Evolutionary conservation across 2,113 vertebrate genomes (phyloP).

Genomic region (Eulemur macaco): DNA sequence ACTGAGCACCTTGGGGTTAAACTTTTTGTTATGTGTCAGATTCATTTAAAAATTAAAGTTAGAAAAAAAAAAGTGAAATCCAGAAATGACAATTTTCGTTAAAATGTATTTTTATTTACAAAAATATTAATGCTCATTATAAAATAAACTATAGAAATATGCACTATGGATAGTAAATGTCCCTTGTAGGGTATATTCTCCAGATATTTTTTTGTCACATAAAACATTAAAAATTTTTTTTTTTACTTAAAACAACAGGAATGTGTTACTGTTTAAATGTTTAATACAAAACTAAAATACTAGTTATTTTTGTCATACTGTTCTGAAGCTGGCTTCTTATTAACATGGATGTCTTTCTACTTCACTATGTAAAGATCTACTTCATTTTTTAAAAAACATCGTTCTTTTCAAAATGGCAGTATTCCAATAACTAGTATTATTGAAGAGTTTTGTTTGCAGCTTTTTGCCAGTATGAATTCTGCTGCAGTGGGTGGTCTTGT

Average conservation of each 20-base stretch:
- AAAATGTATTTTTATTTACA: not conserved
- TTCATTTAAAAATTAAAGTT: not conserved
- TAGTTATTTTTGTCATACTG: not conserved
- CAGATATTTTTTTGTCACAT: not conserved
- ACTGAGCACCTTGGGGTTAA: not conserved
- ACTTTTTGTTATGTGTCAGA: not conserved
- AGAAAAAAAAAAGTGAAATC: not conserved
- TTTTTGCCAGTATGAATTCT: not conserved
- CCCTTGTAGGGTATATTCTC: not conserved
- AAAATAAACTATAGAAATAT: not conserved
- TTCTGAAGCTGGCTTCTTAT: not conserved
- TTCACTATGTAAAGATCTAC: not conserved
- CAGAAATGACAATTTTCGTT: slow-evolving; percentile 16
- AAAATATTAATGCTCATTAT: slow-evolving; percentile 3
- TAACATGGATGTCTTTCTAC: not conserved
- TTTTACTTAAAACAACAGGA: not conserved
- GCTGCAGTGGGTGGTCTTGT: not conserved
- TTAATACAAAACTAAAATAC: not conserved
- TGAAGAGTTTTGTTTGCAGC: not conserved
- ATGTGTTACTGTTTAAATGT: not conserved
- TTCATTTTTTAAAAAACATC: not conserved
- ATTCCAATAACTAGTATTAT: not conserved
- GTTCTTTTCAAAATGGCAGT: not conserved
- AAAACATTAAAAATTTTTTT: not conserved
- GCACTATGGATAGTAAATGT: not conserved